phyloP scores from a whole-genome alignment of 2,797 vertebrate species.

The Dendrocincla tyrannina region DNA sequence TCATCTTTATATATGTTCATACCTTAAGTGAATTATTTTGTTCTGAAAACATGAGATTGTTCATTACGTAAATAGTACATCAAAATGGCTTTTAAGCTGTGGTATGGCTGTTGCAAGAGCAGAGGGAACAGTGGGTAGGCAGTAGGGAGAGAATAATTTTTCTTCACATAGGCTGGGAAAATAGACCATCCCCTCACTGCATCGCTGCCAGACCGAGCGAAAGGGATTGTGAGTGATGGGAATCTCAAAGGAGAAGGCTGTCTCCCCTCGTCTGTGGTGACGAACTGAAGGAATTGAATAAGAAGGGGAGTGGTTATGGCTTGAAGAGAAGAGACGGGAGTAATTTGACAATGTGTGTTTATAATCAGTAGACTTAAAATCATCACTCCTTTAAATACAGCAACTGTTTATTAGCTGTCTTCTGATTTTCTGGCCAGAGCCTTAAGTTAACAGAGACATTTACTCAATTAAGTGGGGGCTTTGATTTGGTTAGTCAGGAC shows the following conservation, averaged over 20 bases:
- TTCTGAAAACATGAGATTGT: neutral
- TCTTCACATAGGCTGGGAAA: neutral
- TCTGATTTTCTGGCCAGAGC: constrained; percentile 48
- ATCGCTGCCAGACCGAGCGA: neutral
- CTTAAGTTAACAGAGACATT: constrained; percentile 55
- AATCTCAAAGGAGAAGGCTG: constrained; percentile 41
- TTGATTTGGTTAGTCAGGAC: constrained; percentile 51
- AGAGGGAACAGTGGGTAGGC: neutral
- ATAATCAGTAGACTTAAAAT: constrained; percentile 49
- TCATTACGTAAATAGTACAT: neutral
- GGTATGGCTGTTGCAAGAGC: neutral
- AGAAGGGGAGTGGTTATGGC: constrained; percentile 27
- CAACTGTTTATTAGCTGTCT: constrained; percentile 49
- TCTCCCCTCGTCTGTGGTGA: constrained; percentile 4
- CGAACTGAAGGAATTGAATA: neutral
- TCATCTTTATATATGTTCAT: neutral
- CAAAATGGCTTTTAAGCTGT: neutral
- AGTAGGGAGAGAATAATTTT: neutral
- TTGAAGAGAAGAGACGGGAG: neutral
- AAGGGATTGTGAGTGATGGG: constrained; percentile 34
- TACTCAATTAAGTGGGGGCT: constrained; percentile 47
- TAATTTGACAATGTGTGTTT: constrained; percentile 30
- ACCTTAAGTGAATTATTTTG: neutral
- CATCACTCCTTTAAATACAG: constrained; percentile 25
- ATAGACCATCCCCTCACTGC: neutral